Evolutionary conservation across 2,888 invertebrate genomes (phyloP).

Genomic region (Xylophagus ater): DNA sequence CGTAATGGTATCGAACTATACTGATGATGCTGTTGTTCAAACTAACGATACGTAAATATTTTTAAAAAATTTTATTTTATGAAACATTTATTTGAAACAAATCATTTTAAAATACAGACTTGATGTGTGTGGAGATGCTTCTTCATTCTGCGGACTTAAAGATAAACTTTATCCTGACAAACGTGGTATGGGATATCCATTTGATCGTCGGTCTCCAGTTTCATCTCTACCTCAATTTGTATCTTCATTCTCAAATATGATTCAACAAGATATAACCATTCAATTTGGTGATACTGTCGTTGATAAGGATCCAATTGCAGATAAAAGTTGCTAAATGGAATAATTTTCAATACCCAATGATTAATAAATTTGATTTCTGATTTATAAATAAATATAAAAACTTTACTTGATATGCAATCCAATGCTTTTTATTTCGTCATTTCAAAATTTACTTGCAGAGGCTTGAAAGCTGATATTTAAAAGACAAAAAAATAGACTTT

Average conservation of each 20-base stretch:
- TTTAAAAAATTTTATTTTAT: no score
- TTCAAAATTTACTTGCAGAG: no score
- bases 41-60: conserved; percentile 14
- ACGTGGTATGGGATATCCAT: conserved; percentile 54
- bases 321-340: no score
- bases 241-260: conserved; percentile 56
- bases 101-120: not conserved
- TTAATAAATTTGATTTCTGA: no score
- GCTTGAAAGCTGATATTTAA: no score
- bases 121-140: conserved; percentile 47
- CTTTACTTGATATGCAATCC: no score
- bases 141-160: conserved; percentile 57
- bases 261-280: conserved; percentile 50
- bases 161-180: conserved; percentile 56
- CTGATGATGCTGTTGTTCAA: conserved; percentile 43
- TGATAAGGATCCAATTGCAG: no score
- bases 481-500: no score
- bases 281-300: conserved; percentile 40
- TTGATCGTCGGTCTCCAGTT: conserved; percentile 38
- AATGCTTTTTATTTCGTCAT: no score
- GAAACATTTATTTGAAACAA: not conserved
- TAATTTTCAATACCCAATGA: no score
- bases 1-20: conserved; percentile 65
- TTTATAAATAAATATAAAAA: no score
- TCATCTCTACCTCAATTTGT: conserved; percentile 50